These are phyloP conservation scores for Erpornis zantholeuca DNA, from an alignment of 2,113 vertebrate species.

Conservation along the genomic window DNA sequence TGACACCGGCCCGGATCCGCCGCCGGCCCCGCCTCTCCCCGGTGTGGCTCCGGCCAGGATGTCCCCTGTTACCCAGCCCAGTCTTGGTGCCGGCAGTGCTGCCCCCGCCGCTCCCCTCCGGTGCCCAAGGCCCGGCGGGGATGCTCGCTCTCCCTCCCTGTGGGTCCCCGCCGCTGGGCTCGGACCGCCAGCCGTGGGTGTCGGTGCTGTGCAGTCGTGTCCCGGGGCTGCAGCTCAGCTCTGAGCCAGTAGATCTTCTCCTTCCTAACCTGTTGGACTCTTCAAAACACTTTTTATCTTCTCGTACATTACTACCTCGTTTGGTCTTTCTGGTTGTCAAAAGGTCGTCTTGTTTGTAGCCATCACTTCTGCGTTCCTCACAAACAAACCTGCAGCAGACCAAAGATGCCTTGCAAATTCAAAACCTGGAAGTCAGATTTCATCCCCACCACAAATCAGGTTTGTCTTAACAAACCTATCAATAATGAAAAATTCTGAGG, in stretches of 20 bases:
- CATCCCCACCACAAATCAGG: too few species aligned
- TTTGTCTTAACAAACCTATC: neutral
- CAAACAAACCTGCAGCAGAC: neutral
- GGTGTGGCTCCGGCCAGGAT: accelerated
- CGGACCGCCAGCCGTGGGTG: neutral
- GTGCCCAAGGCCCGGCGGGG: neutral
- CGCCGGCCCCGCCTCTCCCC: neutral
- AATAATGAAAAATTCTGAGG: neutral
- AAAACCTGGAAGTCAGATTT: neutral
- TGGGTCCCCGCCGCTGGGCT: neutral
- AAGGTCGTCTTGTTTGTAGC: neutral
- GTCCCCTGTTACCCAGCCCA: neutral
- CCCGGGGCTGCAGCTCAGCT: neutral
- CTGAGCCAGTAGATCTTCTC: neutral
- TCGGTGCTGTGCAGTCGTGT: neutral
- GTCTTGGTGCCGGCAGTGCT: neutral
- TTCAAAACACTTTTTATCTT: neutral
- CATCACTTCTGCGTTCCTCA: neutral
- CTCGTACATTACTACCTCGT: neutral
- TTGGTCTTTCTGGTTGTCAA: neutral
- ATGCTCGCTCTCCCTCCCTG: neutral
- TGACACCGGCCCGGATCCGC: neutral
- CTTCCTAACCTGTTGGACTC: accelerated
- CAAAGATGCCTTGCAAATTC: neutral
- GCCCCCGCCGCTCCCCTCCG: too few species aligned